Percentiles rank a stretch among this genome's conserved stretches.
Conservation (phyloP, 2,888 invertebrate genomes). For the Therioaphis trifolii region DNA sequence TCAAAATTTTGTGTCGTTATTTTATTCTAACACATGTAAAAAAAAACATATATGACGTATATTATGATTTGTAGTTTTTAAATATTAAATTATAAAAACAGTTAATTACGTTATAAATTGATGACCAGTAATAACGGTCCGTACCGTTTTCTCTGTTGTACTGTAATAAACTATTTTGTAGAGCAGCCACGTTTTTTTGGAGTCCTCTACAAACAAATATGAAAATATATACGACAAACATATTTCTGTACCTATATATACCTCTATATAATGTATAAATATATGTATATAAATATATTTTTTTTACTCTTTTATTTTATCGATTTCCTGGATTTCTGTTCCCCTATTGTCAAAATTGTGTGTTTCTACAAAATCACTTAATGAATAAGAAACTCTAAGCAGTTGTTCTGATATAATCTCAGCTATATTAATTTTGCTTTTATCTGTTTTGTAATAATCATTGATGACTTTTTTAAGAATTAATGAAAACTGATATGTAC, state of each 20-base stretch:
- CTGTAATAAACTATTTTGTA: not conserved
- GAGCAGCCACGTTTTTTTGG: not conserved
- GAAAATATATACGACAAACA: too few species aligned
- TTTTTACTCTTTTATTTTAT: conserved; percentile 15
- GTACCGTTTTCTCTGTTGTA: not conserved
- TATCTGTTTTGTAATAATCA: not conserved
- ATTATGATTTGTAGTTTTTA: too few species aligned
- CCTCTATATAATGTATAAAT: too few species aligned
- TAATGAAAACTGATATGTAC: conserved; percentile 8
- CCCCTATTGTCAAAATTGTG: not conserved
- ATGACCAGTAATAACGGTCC: conserved; percentile 19
- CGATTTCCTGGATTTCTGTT: not conserved
- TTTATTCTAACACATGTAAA: not conserved
- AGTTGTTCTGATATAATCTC: not conserved
- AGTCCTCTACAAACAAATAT: not conserved
- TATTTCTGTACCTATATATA: not conserved
- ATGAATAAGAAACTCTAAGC: not conserved
- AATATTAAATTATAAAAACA: not conserved
- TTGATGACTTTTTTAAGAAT: conserved; percentile 25
- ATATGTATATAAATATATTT: too few species aligned
- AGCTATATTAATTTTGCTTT: not conserved
- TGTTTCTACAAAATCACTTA: not conserved
- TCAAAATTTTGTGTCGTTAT: not conserved
- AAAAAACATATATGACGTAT: too few species aligned
- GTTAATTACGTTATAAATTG: conserved; percentile 1